phyloP scores from a whole-genome alignment of 2,113 vertebrate species.

The Athene noctua region DNA sequence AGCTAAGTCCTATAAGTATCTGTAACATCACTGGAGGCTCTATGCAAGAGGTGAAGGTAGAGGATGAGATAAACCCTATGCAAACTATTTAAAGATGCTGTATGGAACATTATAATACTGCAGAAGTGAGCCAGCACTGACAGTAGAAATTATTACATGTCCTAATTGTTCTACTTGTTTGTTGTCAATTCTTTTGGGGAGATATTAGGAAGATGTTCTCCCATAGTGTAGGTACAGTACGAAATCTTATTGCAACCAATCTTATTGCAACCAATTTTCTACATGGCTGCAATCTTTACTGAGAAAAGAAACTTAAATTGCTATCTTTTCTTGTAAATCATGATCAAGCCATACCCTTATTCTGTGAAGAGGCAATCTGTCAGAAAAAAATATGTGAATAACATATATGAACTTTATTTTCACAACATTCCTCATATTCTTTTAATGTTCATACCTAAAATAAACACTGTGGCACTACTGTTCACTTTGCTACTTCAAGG shows the following conservation, averaged over 20 bases:
- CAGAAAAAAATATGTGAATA: not conserved
- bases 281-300: not conserved
- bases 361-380: not conserved
- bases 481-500: conserved; percentile 18
- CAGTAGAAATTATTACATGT: not conserved
- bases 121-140: not conserved
- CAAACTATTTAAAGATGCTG: not conserved
- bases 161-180: not conserved
- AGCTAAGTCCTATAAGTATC: not conserved
- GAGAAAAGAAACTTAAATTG: not conserved
- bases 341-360: not conserved
- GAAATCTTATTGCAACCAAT: not conserved
- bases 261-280: not conserved
- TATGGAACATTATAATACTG: not conserved
- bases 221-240: not conserved
- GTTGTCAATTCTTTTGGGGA: not conserved
- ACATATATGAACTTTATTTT: conserved; percentile 12
- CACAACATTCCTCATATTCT: not conserved
- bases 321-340: not conserved
- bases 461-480: not conserved
- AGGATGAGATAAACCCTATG: not conserved
- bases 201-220: not conserved
- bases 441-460: conserved; percentile 39
- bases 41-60: not conserved
- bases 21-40: not conserved